Evolutionary conservation across 2,797 vertebrate species (phyloP).

Genomic region (Emys orbicularis): DNA sequence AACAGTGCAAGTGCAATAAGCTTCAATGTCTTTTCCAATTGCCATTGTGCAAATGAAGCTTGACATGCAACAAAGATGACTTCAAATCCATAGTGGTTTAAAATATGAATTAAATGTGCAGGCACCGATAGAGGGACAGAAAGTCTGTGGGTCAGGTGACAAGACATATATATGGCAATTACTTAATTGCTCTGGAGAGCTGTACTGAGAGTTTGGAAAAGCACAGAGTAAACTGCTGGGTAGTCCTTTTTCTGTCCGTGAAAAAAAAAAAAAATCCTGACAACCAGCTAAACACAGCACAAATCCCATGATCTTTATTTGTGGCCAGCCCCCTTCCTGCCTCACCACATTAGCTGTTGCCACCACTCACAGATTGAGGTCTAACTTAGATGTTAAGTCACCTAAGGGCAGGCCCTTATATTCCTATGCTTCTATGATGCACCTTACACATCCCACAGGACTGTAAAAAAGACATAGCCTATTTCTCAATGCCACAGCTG

Average conservation of each 20-base stretch:
- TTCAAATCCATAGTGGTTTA: conserved; percentile 24
- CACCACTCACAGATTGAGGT: background rate
- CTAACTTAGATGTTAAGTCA: background rate
- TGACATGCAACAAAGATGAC: conserved; percentile 1
- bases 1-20: conserved; percentile 36
- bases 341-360: background rate
- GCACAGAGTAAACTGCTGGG: background rate
- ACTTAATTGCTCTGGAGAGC: background rate
- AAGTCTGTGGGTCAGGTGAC: background rate
- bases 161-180: background rate
- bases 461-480: background rate
- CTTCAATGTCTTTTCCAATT: background rate
- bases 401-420: background rate
- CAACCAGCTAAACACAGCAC: background rate
- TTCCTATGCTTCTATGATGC: background rate
- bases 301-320: conserved; percentile 46
- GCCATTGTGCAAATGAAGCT: conserved; percentile 5
- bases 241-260: background rate
- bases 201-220: background rate
- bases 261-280: background rate
- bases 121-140: background rate
- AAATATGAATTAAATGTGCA: background rate
- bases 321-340: conserved; percentile 1
- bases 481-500: background rate
- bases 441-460: background rate